phyloP scores from a whole-genome alignment of 2,888 invertebrate species.

The Cheilosia urbana region DNA sequence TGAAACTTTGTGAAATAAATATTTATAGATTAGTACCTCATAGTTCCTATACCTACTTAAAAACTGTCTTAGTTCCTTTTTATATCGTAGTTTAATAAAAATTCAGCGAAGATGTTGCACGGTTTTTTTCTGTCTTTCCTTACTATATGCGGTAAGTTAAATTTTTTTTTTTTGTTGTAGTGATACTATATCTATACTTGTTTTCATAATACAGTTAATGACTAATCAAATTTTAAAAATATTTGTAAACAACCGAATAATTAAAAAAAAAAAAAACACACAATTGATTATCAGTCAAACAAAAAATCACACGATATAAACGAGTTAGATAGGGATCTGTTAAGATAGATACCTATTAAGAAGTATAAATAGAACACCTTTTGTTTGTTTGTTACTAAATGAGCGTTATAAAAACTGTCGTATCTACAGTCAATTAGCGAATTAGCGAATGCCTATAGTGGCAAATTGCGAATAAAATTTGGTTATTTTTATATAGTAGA shows the following conservation, averaged over 20 bases:
- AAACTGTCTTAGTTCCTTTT: slow-evolving; percentile 17
- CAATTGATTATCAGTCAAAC: not conserved
- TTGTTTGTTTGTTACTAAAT: no score
- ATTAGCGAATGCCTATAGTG: no score
- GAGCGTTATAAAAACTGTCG: no score
- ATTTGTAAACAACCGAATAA: slow-evolving; percentile 1
- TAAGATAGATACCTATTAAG: no score
- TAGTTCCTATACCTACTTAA: slow-evolving; percentile 45
- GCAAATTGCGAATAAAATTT: no score
- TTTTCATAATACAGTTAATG: not conserved
- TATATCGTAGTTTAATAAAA: not conserved
- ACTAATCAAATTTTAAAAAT: not conserved
- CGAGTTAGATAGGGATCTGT: not conserved
- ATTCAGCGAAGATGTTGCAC: slow-evolving; percentile 37
- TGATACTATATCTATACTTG: not conserved
- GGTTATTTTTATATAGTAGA: no score
- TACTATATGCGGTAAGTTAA: slow-evolving; percentile 35
- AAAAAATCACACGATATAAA: slow-evolving; percentile 10
- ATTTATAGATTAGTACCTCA: not conserved
- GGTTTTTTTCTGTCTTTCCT: slow-evolving; percentile 17
- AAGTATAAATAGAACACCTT: no score
- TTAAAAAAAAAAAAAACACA: not conserved
- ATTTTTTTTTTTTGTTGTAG: no score
- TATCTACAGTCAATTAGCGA: no score
- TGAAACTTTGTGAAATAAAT: not conserved